Evolutionary conservation across 2,888 invertebrate species (phyloP), one percentile per base, ranked within the genome.

Genomic region (Thyatira batis): DNA sequence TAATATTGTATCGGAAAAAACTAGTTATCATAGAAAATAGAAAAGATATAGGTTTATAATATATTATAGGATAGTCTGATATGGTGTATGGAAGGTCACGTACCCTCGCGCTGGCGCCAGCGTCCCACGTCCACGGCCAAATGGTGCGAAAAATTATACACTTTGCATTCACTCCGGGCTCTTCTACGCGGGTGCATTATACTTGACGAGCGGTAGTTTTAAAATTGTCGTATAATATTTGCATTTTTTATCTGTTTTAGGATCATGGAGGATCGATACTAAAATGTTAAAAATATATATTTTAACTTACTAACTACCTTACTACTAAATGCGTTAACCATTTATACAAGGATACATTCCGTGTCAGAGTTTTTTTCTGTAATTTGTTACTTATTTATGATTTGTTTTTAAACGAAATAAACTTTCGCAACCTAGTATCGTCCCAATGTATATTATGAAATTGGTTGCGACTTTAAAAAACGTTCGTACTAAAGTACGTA

Each of bases 121-220:
- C 39, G 48, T 39, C 71, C 67, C 77, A 76, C 82, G 79, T 79
- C 77, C 74, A 67, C 58, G 60, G 73, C 61, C 80, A 85, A 88
- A 89, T 87, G 87, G 82, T 63, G 81, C 83, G 83, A 82, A 83
- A 88, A 87, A 87, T 87, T 84, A 84, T 83, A 79, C 75, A 79
- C 80, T 80, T 69, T 69, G 54, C 63, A 71, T 73, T 65, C 70
- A 61, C 60, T 51, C 45, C 55, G 57, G 49, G 45, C 55, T 17
- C 48, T 27, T 48, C 28, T 43, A 60, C 60, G 61, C 45, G 45
- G 21, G 45, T 21, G 45, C 45, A 45, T 21, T 45, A 11, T n/a
- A 45, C 20, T 21, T 45, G 45, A 23, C 4, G 23, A 45, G 21
- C n/a, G 11, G 9, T 45, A 10, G 20, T 23, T 45, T 45, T 20